Conservation (phyloP, 2,113 vertebrate genomes). For the Anolis sagrei region DNA sequence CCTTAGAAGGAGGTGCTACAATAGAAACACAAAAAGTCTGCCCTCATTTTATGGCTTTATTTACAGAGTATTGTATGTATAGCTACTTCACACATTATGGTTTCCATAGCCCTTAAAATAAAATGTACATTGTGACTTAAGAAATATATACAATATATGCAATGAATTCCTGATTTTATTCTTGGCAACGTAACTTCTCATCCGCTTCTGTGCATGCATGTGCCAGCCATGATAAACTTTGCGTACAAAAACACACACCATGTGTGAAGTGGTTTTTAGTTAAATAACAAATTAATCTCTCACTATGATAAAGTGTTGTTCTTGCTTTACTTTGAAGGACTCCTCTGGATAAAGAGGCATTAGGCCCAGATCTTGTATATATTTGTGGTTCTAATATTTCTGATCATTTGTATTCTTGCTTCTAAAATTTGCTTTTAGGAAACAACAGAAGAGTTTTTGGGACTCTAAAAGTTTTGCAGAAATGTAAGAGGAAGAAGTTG, state of each 20-base stretch:
- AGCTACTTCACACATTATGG: background rate
- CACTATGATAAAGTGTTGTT: background rate
- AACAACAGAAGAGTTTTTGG: background rate
- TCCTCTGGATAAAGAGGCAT: background rate
- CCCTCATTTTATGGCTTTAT: background rate
- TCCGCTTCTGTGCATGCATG: background rate
- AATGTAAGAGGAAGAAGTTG: background rate
- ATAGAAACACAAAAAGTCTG: conserved; percentile 3
- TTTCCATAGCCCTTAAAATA: background rate
- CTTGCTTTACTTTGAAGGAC: background rate
- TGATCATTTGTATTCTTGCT: background rate
- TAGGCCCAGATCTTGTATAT: background rate
- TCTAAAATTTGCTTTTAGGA: background rate
- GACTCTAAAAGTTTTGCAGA: background rate
- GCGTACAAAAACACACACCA: background rate
- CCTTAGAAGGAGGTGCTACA: conserved; percentile 25
- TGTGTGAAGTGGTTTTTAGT: background rate
- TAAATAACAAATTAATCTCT: conserved; percentile 7
- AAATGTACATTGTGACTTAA: background rate
- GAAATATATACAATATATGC: background rate
- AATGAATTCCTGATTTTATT: background rate
- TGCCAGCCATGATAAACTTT: background rate
- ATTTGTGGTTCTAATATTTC: background rate
- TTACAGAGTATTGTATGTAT: background rate
- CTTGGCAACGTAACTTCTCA: background rate